Evolutionary conservation across 64 coral and sea anemone species (phyloP), one percentile per base, ranked within the genome.

Genomic region (Dendronephthya gigantea): DNA sequence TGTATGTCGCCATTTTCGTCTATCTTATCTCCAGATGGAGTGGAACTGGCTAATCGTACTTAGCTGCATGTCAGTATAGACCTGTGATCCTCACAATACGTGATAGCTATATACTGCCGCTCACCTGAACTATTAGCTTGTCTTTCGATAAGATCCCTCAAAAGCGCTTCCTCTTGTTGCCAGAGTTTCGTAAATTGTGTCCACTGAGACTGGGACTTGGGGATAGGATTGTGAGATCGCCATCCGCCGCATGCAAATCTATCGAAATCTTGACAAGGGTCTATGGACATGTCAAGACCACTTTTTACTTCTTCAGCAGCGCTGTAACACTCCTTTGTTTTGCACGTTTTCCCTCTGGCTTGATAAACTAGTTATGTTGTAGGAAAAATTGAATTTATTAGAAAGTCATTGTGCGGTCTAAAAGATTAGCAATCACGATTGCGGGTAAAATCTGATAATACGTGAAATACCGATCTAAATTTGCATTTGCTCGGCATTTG

Each of bases 181-280:
- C 72, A 79, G 1, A 79, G 36, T 79, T 39, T 79, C 2, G n/a
- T 33, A 35, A 79, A 79, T 12, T 36, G 32, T 28, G 72, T 79
- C 72, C 30, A 36, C 36, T 34, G 36, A 12, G 72, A 79, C 15
- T 34, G 32, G 0, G 30, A 36, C 32, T 79, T 39, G 4, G 72
- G 32, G 15, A 79, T 36, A 16, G 72, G 72, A 39, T 79, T 36
- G 72, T 33, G n/a, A 8, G 15, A 39, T 2, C 72, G 72, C 72
- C 72, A 79, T 36, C 72, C 72, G 5, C 72, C 72, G 32, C 72
- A 79, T 36, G 72, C 72, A 17, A 79, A 79, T 39, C 36, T 34
- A 29, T 79, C 72, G 72, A 79, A 79, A 79, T 79, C 72, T 34
- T 79, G 27, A 35, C 72, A 79, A 34, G 72, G 72, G 29, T 79